Conservation (phyloP, 2,888 invertebrate genomes). For the Drosophila antonietae region DNA sequence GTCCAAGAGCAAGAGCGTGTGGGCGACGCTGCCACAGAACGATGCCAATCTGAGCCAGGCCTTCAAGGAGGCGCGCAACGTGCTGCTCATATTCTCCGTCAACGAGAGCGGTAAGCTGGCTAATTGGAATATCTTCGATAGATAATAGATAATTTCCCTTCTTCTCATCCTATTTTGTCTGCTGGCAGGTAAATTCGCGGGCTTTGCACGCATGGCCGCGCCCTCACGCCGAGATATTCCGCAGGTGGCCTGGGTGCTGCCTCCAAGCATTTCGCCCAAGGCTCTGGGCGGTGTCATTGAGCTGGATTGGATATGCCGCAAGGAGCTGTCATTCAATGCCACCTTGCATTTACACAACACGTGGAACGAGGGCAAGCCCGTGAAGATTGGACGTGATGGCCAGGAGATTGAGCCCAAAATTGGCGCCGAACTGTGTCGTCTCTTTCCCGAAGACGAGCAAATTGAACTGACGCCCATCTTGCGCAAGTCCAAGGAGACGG, state of each 20-base stretch:
- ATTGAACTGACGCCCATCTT: constrained; percentile 95
- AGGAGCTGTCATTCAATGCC: constrained; percentile 96
- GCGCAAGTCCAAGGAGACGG: constrained; percentile 93
- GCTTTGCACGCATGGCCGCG: constrained; percentile 95
- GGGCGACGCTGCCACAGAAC: constrained; percentile 99
- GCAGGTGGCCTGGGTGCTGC: constrained; percentile 96
- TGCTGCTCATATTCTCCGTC: constrained; percentile 97
- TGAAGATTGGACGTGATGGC: constrained; percentile 99
- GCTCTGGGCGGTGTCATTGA: constrained; percentile 98
- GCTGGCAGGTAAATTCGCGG: constrained; percentile 91
- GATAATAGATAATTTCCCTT: constrained; percentile 1
- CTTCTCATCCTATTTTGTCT: constrained; percentile 3
- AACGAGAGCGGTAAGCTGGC: constrained; percentile 92
- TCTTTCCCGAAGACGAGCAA: constrained; percentile 96
- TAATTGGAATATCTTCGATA: not conserved
- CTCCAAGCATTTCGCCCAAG: constrained; percentile 95
- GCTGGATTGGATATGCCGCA: constrained; percentile 98
- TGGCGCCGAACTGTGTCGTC: constrained; percentile 94
- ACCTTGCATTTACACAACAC: constrained; percentile 97
- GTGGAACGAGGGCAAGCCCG: constrained; percentile 99
- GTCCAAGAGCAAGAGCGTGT: constrained; percentile 97
- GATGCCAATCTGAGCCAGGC: constrained; percentile 98
- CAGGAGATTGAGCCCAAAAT: constrained; percentile 98
- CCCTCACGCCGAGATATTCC: constrained; percentile 96
- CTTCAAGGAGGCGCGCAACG: constrained; percentile 96